Percentiles rank a stretch among this genome's conserved stretches.
These are phyloP conservation scores for Liopterus haemorrhoidalis DNA, from an alignment of 2,888 invertebrate genomes.

Conservation along the genomic window DNA sequence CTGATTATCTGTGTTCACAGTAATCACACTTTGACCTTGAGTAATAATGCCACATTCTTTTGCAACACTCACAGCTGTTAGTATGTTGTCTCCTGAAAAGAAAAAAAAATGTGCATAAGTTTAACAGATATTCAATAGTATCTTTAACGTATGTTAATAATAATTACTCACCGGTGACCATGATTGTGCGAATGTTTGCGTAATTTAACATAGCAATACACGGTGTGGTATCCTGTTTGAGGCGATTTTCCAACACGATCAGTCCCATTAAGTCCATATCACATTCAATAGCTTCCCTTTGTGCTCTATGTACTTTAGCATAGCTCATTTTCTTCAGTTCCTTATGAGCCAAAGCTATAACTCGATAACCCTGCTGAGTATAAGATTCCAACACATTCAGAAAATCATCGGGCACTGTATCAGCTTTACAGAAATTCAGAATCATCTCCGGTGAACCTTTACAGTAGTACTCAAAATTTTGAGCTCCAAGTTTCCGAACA, in stretches of 20 bases:
- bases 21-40: conserved; percentile 48
- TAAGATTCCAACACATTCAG: conserved; percentile 72
- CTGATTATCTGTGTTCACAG: conserved; percentile 41
- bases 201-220: conserved; percentile 73
- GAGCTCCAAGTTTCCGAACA: conserved; percentile 65
- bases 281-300: conserved; percentile 72
- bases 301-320: conserved; percentile 67
- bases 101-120: conserved; percentile 9
- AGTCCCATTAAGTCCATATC: conserved; percentile 80
- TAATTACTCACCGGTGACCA: conserved; percentile 80
- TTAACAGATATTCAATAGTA: neutral
- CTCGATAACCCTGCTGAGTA: conserved; percentile 88
- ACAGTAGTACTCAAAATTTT: conserved; percentile 69
- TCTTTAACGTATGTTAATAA: conserved; percentile 6
- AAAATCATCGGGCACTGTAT: conserved; percentile 78
- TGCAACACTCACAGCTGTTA: conserved; percentile 90
- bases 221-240: conserved; percentile 81
- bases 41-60: conserved; percentile 81
- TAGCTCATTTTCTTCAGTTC: conserved; percentile 61
- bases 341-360: conserved; percentile 81
- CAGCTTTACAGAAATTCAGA: conserved; percentile 64
- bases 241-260: conserved; percentile 88
- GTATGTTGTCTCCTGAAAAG: conserved; percentile 68
- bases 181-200: conserved; percentile 86
- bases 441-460: conserved; percentile 94